These are phyloP conservation scores for Philereme transversata DNA, from an alignment of 2,888 invertebrate species.

Conservation along the genomic window DNA sequence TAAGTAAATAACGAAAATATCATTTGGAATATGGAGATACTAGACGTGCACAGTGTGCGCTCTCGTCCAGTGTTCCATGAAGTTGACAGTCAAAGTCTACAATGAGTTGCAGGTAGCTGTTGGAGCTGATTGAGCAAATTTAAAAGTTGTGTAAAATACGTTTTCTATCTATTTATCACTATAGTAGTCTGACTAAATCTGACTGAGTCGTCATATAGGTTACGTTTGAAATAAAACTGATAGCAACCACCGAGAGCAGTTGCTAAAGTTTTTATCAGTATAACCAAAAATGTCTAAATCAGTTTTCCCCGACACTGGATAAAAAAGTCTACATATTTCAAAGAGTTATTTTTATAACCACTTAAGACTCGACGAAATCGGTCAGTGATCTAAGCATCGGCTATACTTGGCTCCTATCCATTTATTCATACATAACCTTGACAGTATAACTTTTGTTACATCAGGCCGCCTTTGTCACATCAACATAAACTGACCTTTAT, in stretches of 20 bases:
- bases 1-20: no score
- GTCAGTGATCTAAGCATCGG: constrained; percentile 23
- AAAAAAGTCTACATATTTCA: constrained; percentile 18
- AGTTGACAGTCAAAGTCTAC: no score
- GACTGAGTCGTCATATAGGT: no score
- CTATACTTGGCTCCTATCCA: constrained; percentile 36
- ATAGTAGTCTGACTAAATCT: no score
- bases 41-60: no score
- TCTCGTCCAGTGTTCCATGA: no score
- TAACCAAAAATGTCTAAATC: constrained; percentile 18
- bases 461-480: constrained; percentile 5
- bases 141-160: no score
- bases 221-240: no score
- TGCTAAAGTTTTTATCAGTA: constrained; percentile 9
- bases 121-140: no score
- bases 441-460: constrained; percentile 16
- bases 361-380: constrained; percentile 29
- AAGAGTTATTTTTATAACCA: constrained; percentile 28
- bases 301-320: constrained; percentile 23
- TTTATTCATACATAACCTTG: constrained; percentile 25
- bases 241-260: constrained; percentile 3
- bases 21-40: no score
- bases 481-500: neutral
- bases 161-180: no score
- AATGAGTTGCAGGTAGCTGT: no score